Conservation (phyloP, 2,888 invertebrate species). For the Aromia moschata region DNA sequence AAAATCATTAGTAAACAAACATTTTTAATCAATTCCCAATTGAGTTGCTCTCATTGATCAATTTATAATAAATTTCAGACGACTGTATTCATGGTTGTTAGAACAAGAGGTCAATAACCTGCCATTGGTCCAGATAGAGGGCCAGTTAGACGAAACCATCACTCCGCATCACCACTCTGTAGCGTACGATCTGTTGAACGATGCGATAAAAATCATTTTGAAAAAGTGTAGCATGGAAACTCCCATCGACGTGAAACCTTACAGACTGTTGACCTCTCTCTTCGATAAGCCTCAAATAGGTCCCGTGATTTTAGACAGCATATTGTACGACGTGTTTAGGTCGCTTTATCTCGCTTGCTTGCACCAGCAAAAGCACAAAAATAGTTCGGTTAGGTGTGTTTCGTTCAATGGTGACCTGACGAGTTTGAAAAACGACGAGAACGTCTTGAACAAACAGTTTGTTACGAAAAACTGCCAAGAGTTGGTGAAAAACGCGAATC, state of each 20-base stretch:
- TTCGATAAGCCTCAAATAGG: conserved; percentile 90
- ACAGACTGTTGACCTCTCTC: conserved; percentile 82
- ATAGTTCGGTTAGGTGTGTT: conserved; percentile 55
- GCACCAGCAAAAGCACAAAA: conserved; percentile 60
- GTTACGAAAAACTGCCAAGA: conserved; percentile 68
- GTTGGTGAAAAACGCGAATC: conserved; percentile 83
- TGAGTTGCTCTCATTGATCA: too few relatives aligned
- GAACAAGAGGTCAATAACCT: conserved; percentile 73
- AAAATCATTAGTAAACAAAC: too few relatives aligned
- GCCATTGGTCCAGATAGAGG: conserved; percentile 40
- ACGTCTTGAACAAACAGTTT: conserved; percentile 55
- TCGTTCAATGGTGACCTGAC: conserved; percentile 60
- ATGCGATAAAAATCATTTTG: conserved; percentile 71
- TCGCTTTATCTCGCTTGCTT: conserved; percentile 67
- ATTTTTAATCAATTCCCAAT: too few relatives aligned
- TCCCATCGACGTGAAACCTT: conserved; percentile 74
- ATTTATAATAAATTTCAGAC: too few relatives aligned
- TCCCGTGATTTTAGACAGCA: conserved; percentile 77
- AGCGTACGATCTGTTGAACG: conserved; percentile 71
- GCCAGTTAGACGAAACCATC: conserved; percentile 33
- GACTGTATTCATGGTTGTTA: conserved; percentile 86
- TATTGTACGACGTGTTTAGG: conserved; percentile 81
- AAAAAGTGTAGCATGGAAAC: conserved; percentile 65
- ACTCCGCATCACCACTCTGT: conserved; percentile 53
- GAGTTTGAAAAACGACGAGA: conserved; percentile 56